Percentiles rank a stretch among this genome's conserved stretches.
phyloP scores from a whole-genome alignment of 1,140 invertebrate genomes.

The Holcopasites calliopsidis region DNA sequence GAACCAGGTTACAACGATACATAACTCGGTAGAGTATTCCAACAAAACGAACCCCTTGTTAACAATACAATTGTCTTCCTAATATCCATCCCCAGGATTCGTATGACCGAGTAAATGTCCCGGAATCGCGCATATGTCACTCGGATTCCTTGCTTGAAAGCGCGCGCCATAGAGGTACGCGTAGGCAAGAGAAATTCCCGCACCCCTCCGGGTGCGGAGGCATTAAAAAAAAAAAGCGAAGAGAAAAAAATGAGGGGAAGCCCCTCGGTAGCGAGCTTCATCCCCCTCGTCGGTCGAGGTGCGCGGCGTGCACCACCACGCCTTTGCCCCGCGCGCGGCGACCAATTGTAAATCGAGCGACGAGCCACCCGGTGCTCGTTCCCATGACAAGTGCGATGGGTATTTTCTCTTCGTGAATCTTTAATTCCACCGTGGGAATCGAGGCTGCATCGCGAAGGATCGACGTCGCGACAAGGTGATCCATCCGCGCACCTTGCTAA shows the following conservation, averaged over 20 bases:
- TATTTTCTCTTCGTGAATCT: conserved; percentile 76
- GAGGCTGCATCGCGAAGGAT: conserved; percentile 25
- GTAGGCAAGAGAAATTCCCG: conserved; percentile 40
- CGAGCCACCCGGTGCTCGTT: conserved; percentile 70
- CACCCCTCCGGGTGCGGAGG: conserved; percentile 9
- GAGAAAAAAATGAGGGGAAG: conserved; percentile 46
- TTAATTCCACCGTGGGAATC: conserved; percentile 77
- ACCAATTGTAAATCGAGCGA: conserved; percentile 60
- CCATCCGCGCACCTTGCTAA: conserved; percentile 47
- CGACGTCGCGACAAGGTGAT: conserved; percentile 5
- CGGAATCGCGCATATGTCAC: conserved; percentile 21
- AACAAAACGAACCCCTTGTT: background rate
- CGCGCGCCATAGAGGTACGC: background rate
- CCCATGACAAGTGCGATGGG: conserved; percentile 79
- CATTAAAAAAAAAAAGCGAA: conserved; percentile 18
- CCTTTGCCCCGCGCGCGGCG: conserved; percentile 12
- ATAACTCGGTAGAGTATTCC: too few relatives aligned
- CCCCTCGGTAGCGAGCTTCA: conserved; percentile 48
- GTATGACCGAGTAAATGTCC: conserved; percentile 16
- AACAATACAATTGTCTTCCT: background rate
- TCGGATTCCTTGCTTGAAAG: background rate
- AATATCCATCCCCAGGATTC: background rate
- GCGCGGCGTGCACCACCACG: conserved; percentile 29
- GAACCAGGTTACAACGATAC: too few relatives aligned
- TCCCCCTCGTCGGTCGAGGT: conserved; percentile 53